Evolutionary conservation across 35 echinoderm and acorn worm genomes (phyloP).

Genomic region (Apostichopus japonicus): DNA sequence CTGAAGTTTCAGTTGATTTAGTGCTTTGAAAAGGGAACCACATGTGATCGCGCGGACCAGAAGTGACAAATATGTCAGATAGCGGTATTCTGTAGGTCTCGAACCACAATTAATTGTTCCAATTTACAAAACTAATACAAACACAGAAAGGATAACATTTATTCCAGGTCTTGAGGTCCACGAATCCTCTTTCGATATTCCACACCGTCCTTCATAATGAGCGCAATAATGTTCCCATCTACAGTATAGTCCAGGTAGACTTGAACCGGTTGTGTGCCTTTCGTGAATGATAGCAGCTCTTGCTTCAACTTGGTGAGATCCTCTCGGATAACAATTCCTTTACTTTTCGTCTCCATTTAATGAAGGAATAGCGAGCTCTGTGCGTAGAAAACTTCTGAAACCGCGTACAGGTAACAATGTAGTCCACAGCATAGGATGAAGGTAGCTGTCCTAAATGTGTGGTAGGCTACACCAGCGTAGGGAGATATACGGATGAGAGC

Average conservation of each 20-base stretch:
- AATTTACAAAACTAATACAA: neutral
- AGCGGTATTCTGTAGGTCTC: too few relatives aligned
- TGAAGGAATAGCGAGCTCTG: constrained; percentile 25
- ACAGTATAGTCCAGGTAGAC: constrained; percentile 16
- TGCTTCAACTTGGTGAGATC: constrained; percentile 21
- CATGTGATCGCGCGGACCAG: too few relatives aligned
- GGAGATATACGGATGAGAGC: too few relatives aligned
- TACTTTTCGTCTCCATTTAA: constrained; percentile 26
- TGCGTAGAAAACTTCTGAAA: constrained; percentile 6
- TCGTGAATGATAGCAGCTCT: constrained; percentile 1
- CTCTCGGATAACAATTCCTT: constrained; percentile 3
- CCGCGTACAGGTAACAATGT: too few relatives aligned
- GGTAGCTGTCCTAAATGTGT: too few relatives aligned
- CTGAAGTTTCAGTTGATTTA: too few relatives aligned
- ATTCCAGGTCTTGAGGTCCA: neutral
- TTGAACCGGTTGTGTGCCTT: neutral
- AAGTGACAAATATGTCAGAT: too few relatives aligned
- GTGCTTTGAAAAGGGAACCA: too few relatives aligned
- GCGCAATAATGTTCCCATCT: constrained; percentile 15
- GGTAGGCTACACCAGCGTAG: too few relatives aligned
- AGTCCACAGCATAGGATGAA: too few relatives aligned
- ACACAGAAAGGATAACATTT: neutral
- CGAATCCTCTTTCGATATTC: constrained; percentile 23
- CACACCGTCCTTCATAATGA: neutral
- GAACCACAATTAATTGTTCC: too few relatives aligned